Conservation (phyloP, 53 echinoderm and acorn worm genomes). For the Actinopyga echinites region DNA sequence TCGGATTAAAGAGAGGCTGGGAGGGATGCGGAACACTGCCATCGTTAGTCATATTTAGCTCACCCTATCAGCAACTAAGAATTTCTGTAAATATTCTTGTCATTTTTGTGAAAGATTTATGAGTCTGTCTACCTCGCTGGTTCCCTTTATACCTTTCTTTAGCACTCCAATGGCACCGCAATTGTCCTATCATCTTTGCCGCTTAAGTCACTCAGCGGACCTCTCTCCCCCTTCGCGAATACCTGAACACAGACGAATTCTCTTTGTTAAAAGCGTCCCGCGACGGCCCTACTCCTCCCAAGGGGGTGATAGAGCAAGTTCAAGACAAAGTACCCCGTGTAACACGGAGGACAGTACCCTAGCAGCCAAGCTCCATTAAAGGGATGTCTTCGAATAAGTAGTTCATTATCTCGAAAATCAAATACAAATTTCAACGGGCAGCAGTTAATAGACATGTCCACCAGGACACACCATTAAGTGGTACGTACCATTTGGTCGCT, state of each 20-base stretch:
- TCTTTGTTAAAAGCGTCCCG: conserved; percentile 4
- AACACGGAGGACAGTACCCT: no score
- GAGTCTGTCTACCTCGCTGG: conserved; percentile 2
- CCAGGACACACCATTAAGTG: no score
- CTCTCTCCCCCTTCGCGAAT: conserved; percentile 26
- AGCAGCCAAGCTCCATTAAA: no score
- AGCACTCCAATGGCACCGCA: conserved; percentile 23
- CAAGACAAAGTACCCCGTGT: neutral
- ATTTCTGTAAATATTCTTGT: conserved; percentile 24
- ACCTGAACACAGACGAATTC: conserved; percentile 20
- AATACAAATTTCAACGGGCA: no score
- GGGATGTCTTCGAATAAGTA: no score
- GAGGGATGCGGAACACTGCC: no score
- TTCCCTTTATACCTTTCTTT: conserved; percentile 33
- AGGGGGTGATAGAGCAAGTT: neutral
- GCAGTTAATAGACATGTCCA: no score
- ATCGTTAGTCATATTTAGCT: conserved; percentile 3
- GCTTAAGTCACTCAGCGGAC: conserved; percentile 38
- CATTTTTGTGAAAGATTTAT: conserved; percentile 34
- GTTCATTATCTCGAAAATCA: no score
- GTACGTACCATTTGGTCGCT: no score
- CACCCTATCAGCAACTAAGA: neutral
- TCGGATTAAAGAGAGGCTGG: no score
- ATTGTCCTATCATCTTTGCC: conserved; percentile 13
- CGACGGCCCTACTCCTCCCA: neutral